Conservation (phyloP, 2,888 invertebrate species). For the Bimastos eiseni region DNA sequence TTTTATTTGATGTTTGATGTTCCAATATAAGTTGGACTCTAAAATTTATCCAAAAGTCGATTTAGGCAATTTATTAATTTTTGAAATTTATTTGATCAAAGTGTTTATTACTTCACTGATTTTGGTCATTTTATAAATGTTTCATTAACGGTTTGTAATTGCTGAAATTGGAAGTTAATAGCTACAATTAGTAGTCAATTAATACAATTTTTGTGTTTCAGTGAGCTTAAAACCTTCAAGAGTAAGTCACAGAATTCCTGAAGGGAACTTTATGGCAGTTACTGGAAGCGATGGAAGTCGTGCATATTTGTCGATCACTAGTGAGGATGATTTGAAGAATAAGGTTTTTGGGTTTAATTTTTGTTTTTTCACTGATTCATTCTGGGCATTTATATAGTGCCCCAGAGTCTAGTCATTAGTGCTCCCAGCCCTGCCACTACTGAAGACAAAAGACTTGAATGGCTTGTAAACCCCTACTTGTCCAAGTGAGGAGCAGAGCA, state of each 20-base stretch:
- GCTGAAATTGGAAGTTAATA: neutral
- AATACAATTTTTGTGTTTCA: neutral
- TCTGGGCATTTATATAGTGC: too few species aligned
- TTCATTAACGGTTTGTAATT: neutral
- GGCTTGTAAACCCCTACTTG: too few species aligned
- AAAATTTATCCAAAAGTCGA: too few species aligned
- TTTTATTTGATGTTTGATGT: too few species aligned
- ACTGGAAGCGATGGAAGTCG: constrained; percentile 52
- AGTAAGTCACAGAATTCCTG: constrained; percentile 51
- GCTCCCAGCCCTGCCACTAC: too few species aligned
- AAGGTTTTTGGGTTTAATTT: neutral
- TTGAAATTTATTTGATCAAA: neutral
- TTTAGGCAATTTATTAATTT: neutral
- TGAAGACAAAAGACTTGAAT: too few species aligned
- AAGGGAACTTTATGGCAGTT: constrained; percentile 51
- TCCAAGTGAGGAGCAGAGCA: too few species aligned
- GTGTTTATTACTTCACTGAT: neutral
- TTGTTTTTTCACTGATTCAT: neutral
- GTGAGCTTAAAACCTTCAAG: constrained; percentile 34
- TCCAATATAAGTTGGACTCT: too few species aligned
- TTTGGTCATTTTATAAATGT: neutral
- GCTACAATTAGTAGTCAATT: neutral
- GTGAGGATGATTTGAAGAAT: constrained; percentile 35
- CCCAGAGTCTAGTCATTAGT: too few species aligned
- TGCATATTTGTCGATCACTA: constrained; percentile 52